Evolutionary conservation across 1,140 invertebrate species (phyloP).

Genomic region (Marisa cornuarietis): DNA sequence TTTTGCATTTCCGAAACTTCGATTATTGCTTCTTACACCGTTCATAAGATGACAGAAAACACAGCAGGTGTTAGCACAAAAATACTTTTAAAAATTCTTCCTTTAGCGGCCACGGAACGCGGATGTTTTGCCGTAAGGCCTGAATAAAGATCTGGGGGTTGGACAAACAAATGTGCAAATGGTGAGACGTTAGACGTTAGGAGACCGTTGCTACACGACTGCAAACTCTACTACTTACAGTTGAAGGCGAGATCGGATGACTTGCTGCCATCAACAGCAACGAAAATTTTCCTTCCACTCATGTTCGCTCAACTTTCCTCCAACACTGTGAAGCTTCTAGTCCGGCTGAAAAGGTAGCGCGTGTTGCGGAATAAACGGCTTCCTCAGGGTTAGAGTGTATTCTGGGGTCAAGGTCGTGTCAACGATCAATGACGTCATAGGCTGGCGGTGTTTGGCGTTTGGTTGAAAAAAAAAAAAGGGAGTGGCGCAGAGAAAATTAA

Average conservation of each 20-base stretch:
- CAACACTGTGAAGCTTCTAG: background rate
- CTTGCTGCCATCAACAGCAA: conserved; percentile 10
- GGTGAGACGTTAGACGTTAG: no score
- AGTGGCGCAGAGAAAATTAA: background rate
- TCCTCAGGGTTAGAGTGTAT: no score
- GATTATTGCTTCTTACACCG: no score
- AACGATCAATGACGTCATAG: background rate
- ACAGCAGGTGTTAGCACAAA: no score
- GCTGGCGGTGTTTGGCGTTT: background rate
- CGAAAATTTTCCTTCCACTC: conserved; percentile 10
- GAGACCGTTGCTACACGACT: no score
- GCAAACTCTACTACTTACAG: background rate
- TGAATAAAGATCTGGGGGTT: no score
- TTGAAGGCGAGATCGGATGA: conserved; percentile 7
- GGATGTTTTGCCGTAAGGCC: no score
- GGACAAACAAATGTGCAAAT: no score
- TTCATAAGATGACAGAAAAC: no score
- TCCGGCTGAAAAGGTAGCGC: background rate
- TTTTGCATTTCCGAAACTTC: no score
- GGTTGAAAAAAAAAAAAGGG: background rate
- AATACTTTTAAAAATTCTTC: no score
- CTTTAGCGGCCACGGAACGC: no score
- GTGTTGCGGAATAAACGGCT: background rate
- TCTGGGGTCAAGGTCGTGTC: background rate
- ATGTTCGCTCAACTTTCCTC: background rate